Percentiles rank a stretch among this genome's conserved stretches.
Evolutionary conservation across 1,140 invertebrate genomes (phyloP).

Genomic region (Drosophila yakuba): DNA sequence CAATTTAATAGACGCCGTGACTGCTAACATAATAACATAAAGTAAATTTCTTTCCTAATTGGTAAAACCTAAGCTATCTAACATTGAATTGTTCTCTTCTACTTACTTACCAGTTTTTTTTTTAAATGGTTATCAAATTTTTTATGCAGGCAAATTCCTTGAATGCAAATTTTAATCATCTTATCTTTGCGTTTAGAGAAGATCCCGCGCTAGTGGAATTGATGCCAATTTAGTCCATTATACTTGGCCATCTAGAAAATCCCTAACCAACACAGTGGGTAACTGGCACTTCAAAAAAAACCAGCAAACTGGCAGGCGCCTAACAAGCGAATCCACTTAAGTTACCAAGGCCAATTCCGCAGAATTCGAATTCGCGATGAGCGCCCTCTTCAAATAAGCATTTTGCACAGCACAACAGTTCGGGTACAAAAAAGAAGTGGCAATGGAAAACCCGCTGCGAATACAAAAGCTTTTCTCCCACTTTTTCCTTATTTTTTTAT

Average conservation of each 20-base stretch:
- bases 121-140: not conserved
- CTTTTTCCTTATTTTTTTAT: constrained; percentile 26
- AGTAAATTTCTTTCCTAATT: too few species aligned
- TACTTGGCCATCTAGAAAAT: constrained; percentile 26
- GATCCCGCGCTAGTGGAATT: constrained; percentile 13
- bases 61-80: not conserved
- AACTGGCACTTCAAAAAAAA: constrained; percentile 38
- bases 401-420: constrained; percentile 33
- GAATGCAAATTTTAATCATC: constrained; percentile 31
- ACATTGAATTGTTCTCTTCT: not conserved
- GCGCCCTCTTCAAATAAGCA: constrained; percentile 37
- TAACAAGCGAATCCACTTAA: constrained; percentile 59
- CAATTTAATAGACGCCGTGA: too few species aligned
- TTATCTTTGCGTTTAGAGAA: constrained; percentile 19
- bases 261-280: constrained; percentile 27
- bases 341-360: constrained; percentile 52
- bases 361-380: constrained; percentile 46
- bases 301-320: constrained; percentile 14
- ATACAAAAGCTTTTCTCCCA: constrained; percentile 49
- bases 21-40: too few species aligned
- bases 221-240: constrained; percentile 47
- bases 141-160: not conserved
- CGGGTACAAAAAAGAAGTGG: constrained; percentile 21
- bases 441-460: constrained; percentile 32
- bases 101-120: not conserved